Conservation (phyloP, 2,113 vertebrate species). For the Gorsachius goisagi region DNA sequence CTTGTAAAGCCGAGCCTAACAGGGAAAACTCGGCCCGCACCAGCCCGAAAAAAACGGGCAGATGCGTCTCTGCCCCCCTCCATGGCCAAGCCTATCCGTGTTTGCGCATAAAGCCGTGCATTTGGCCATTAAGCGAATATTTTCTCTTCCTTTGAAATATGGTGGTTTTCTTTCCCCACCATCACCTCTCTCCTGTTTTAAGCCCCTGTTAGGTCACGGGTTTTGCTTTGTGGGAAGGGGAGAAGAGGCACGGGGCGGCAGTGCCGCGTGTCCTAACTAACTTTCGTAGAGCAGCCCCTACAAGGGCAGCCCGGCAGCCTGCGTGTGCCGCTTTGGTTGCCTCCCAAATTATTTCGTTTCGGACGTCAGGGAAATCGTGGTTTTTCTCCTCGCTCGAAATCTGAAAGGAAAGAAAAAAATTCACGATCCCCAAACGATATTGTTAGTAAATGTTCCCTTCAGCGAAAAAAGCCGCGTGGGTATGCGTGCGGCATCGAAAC, state of each 20-base stretch:
- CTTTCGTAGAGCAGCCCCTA: background rate
- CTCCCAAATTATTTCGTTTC: background rate
- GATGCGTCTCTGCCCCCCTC: background rate
- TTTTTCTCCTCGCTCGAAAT: background rate
- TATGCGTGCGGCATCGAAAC: slow-evolving; percentile 11
- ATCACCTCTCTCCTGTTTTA: background rate
- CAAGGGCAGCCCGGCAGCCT: background rate
- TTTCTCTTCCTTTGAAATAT: background rate
- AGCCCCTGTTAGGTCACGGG: background rate
- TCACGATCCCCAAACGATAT: background rate
- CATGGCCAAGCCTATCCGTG: too few relatives aligned
- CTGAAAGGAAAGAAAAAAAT: background rate
- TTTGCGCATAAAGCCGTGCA: background rate
- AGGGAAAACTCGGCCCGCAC: background rate
- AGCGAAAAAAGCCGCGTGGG: background rate
- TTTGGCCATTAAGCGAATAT: background rate
- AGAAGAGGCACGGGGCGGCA: background rate
- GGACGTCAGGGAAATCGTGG: background rate
- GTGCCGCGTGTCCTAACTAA: background rate
- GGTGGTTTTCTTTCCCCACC: background rate
- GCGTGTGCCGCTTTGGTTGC: background rate
- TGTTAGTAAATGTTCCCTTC: slow-evolving; percentile 3
- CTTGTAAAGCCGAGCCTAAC: background rate
- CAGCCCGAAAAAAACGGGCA: background rate
- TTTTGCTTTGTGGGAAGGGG: background rate